phyloP scores from a whole-genome alignment of 2,113 vertebrate species.

The Athene noctua region DNA sequence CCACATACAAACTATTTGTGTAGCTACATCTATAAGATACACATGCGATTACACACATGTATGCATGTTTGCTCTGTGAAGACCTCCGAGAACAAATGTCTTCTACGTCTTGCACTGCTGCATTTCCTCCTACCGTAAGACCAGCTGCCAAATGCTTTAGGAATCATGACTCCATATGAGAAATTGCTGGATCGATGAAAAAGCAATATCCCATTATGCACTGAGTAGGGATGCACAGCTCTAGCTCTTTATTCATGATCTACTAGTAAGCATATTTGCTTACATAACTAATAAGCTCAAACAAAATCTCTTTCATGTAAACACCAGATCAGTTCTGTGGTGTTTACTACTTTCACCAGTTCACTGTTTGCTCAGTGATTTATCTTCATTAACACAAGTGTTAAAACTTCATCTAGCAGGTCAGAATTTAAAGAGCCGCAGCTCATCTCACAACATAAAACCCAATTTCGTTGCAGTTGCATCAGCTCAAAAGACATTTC shows the following conservation, averaged over 20 bases:
- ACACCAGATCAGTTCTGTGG: background rate
- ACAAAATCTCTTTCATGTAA: background rate
- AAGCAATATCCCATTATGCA: background rate
- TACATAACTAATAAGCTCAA: background rate
- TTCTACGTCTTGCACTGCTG: background rate
- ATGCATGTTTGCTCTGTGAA: fast-evolving
- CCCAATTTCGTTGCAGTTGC: background rate
- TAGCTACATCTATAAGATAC: fast-evolving
- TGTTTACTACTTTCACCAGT: background rate
- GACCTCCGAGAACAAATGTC: background rate
- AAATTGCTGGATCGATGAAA: background rate
- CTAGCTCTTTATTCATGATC: background rate
- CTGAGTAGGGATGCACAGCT: background rate
- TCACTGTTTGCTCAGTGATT: background rate
- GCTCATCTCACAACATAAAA: background rate
- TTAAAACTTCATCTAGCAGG: background rate
- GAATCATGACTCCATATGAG: fast-evolving
- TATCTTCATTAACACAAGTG: background rate
- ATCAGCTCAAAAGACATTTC: background rate
- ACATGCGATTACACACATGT: fast-evolving
- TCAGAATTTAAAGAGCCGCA: background rate
- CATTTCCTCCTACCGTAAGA: background rate
- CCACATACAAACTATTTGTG: background rate
- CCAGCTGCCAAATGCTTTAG: background rate
- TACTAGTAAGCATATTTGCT: background rate